Conservation (phyloP, 1,140 invertebrate species). For the Drosophila equinoxialis region DNA sequence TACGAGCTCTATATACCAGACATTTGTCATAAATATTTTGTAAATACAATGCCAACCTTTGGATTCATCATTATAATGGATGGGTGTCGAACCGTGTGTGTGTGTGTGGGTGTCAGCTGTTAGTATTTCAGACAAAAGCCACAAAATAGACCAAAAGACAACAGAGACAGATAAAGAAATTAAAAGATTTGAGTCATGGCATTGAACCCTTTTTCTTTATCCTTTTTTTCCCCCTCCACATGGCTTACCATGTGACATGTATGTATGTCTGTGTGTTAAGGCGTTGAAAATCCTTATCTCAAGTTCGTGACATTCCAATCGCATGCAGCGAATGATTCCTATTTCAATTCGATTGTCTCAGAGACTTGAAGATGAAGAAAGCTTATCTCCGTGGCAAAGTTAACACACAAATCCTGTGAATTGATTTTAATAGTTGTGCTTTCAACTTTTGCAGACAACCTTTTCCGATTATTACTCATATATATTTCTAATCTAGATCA, state of each 20-base stretch:
- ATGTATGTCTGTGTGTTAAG: slow-evolving; percentile 15
- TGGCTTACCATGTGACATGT: slow-evolving; percentile 1
- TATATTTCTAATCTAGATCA: too few relatives aligned
- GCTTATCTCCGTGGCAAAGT: background rate
- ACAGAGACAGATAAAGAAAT: slow-evolving; percentile 55
- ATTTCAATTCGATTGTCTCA: slow-evolving; percentile 9
- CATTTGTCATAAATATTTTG: slow-evolving; percentile 79
- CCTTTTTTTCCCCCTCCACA: background rate
- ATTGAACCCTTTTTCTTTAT: slow-evolving; percentile 45
- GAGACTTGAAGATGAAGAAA: background rate
- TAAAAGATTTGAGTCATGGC: slow-evolving; percentile 27
- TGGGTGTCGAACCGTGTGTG: slow-evolving; percentile 1
- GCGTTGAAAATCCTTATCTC: slow-evolving; percentile 46
- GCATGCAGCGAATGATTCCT: slow-evolving; percentile 22
- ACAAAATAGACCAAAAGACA: background rate
- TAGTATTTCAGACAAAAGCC: slow-evolving; percentile 44
- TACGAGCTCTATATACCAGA: slow-evolving; percentile 55
- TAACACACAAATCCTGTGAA: slow-evolving; percentile 3
- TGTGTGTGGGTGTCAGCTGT: slow-evolving; percentile 33
- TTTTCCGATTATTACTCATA: too few relatives aligned
- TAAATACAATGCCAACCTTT: slow-evolving; percentile 53
- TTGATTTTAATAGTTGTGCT: background rate
- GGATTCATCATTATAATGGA: background rate
- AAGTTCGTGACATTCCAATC: slow-evolving; percentile 44
- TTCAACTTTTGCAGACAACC: too few relatives aligned